Evolutionary conservation across 1,140 invertebrate genomes (phyloP).

Genomic region (Trachymyrmex septentrionalis): DNA sequence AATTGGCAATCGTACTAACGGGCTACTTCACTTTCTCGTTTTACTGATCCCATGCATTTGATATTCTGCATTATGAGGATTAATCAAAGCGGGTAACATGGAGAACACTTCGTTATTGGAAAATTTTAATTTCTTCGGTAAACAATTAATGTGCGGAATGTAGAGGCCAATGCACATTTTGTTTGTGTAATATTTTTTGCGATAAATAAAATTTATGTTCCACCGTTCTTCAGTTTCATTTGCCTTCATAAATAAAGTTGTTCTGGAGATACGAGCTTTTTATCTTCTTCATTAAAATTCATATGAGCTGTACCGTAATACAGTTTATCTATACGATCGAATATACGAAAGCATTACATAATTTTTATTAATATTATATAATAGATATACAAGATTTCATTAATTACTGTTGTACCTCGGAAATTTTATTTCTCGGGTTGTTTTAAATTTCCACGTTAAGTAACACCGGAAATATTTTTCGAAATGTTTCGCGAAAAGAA

Average conservation of each 20-base stretch:
- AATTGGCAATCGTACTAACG: slow-evolving; percentile 12
- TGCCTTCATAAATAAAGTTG: background rate
- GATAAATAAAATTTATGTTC: slow-evolving; percentile 45
- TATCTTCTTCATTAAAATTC: slow-evolving; percentile 16
- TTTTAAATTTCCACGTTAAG: background rate
- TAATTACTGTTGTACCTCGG: background rate
- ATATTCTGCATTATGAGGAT: slow-evolving; percentile 33
- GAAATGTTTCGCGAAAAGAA: background rate
- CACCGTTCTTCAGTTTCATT: slow-evolving; percentile 8
- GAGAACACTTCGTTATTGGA: slow-evolving; percentile 30
- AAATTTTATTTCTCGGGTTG: background rate
- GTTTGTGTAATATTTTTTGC: slow-evolving; percentile 7
- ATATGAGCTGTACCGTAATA: background rate
- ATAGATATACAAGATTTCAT: background rate
- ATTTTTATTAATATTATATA: background rate
- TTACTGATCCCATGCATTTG: background rate
- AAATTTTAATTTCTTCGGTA: slow-evolving; percentile 47
- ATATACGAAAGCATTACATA: background rate
- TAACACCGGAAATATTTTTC: background rate
- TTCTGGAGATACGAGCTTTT: background rate
- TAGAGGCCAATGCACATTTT: background rate
- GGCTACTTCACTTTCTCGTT: slow-evolving; percentile 23
- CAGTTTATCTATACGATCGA: background rate
- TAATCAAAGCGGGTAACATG: slow-evolving; percentile 13
- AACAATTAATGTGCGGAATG: slow-evolving; percentile 33